Evolutionary conservation across 30 jellyfish, hydroid and myxozoan genomes (phyloP), one percentile per base, ranked within the genome.

Genomic region (Aurelia sp.): DNA sequence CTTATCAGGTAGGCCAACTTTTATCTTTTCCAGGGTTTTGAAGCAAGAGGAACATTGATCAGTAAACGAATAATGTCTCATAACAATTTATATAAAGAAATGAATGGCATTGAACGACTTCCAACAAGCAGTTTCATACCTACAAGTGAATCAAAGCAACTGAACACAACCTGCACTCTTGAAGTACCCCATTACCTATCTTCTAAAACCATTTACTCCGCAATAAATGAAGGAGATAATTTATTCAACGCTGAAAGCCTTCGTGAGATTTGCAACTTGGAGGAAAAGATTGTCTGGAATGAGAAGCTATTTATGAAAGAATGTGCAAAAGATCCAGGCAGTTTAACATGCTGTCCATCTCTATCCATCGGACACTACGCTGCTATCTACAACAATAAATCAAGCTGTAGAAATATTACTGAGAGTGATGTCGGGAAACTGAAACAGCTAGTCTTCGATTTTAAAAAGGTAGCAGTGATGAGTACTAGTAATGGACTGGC

Each of bases 21-120:
- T 41, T 3, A 10, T 44, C 13, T 84, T 33, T 7, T 59, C 6
- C 57, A 89, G 97, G 97, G 97, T 0, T 89, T 89, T 77, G 94
- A 81, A 66, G 89, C 89, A 19, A 81, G 89, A 11, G 97, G 97
- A 20, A 89, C 97, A 11, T 47, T 50, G 22, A 89, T 89, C 19
- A 89, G 97, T 73, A 64, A 61, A 15, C 35, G 94, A 53, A 74
- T 73, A 4, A 9, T 74, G 50, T 65, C 97, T 0, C 52, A 72
- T 57, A 67, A 80, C 64, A 89, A 89, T 74, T 53, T 89, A 57
- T 53, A 73, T 65, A 13, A 52, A n/a, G 76, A 44, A 10, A 76
- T 87, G 82, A 76, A 72, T 11, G 91, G 96, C 44, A 70, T 87
- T 18, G 87, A 59, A 7, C 84, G 85, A 3, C 86, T 86, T 17